Percentiles rank a stretch among this genome's conserved stretches.
These are phyloP conservation scores for Scaptodrosophila lebanonensis DNA, from an alignment of 1,140 invertebrate species.

Conservation along the genomic window DNA sequence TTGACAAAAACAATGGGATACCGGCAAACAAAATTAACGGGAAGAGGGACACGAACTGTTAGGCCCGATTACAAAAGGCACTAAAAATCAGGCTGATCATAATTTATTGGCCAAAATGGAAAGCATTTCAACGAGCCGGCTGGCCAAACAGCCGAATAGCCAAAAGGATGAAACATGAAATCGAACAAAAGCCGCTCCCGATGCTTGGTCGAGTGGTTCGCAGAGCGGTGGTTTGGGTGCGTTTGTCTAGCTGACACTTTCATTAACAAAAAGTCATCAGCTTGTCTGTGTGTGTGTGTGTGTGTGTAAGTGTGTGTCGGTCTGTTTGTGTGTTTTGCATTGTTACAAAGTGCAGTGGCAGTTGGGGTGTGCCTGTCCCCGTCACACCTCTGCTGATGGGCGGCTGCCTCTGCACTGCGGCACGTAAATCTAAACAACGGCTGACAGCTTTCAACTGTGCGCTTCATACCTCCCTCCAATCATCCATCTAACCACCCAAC, in stretches of 20 bases:
- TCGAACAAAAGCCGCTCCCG: conserved; percentile 8
- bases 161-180: conserved; percentile 17
- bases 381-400: conserved; percentile 47
- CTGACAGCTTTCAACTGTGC: conserved; percentile 63
- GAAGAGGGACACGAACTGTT: conserved; percentile 16
- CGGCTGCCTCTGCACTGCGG: conserved; percentile 60
- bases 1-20: neutral
- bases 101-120: conserved; percentile 63
- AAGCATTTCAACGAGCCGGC: conserved; percentile 27
- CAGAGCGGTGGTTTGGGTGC: conserved; percentile 22
- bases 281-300: conserved; percentile 9
- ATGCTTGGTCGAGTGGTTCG: neutral
- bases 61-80: conserved; percentile 3
- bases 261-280: conserved; percentile 70
- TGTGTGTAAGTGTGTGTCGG: neutral
- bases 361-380: neutral
- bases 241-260: conserved; percentile 73
- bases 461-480: too few relatives aligned
- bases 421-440: conserved; percentile 73
- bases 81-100: conserved; percentile 67
- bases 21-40: conserved; percentile 22
- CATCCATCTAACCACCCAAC: too few relatives aligned
- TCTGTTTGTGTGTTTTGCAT: conserved; percentile 53
- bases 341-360: conserved; percentile 60
- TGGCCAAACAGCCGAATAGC: conserved; percentile 7